Base-by-base conservation (phyloP, 2,797 vertebrate species). In the Sitta carolinensis region DNA sequence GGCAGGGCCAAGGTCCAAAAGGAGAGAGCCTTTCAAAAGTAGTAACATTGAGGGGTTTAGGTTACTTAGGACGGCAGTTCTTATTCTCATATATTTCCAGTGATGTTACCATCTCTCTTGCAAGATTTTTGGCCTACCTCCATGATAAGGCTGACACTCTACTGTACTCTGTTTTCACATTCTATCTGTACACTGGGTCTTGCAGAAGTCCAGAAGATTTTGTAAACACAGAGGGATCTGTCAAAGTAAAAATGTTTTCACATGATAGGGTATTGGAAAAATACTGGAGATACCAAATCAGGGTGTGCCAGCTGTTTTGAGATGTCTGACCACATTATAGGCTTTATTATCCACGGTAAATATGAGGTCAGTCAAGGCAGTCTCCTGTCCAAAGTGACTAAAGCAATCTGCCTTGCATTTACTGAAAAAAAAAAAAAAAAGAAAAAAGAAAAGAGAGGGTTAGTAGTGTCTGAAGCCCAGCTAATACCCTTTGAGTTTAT, bases 1-100 rank as follows among this genome's bases (percentile, higher is more conserved):
- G 74, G 77, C 93, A 95, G 92, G 89, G 94, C 95, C 91, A 94
- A 96, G 95, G 95, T 88, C 95, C 94, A 82, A 93, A 93, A 90
- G 83, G 61, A 96, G 59, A 85, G 76, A 84, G 36, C 76, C 89
- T 94, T 96, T 94, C 89, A 91, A 84, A 94, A 93, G 77, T 86
- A 85, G 74, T 38, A 95, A 88, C 74, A 34, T 8, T 61, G 57
- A 91, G 73, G 69, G 16, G 76, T 92, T 81, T 82, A 51, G 84
- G 70, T 88, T 95, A 76, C 87, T 96, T 86, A 66, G 50, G 79
- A 43, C 43, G 59, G 61, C 57, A 74, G 69, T 59, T 93, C 77
- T 89, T 89, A 69, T 89, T 87, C 66, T 93, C 11, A 1, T 30
- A 1, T 51, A 73, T 93, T 93, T 95, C 67, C 51, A 38, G 34